These are phyloP conservation scores for Cepaea hortensis DNA, from an alignment of 2,888 invertebrate species.

Conservation along the genomic window DNA sequence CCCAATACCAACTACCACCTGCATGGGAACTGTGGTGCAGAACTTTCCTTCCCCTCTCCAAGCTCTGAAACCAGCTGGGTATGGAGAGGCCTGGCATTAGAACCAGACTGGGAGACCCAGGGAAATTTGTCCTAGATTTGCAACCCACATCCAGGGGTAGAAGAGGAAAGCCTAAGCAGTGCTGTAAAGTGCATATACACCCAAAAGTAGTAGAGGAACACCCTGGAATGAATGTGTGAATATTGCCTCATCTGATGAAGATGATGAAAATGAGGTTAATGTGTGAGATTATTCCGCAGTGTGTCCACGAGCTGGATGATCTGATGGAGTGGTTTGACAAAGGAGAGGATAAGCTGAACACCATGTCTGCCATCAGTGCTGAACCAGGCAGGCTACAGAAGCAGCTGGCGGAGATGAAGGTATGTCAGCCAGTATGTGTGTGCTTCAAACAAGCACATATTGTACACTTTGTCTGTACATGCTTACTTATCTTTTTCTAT, in stretches of 20 bases:
- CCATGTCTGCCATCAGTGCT: slow-evolving; percentile 91
- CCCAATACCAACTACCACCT: no score
- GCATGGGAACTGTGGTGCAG: no score
- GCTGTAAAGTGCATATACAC: no score
- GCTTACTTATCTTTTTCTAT: background rate
- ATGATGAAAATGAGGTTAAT: background rate
- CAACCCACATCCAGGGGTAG: no score
- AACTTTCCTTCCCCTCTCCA: no score
- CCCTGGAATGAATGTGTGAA: background rate
- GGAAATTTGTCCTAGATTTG: no score
- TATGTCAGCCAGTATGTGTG: slow-evolving; percentile 49
- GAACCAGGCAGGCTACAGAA: slow-evolving; percentile 90
- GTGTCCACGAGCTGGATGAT: slow-evolving; percentile 95
- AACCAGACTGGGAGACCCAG: no score
- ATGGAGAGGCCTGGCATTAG: no score
- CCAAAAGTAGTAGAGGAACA: background rate
- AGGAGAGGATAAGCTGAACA: slow-evolving; percentile 88
- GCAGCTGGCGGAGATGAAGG: slow-evolving; percentile 92
- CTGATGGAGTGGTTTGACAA: slow-evolving; percentile 97
- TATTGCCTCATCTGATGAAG: background rate
- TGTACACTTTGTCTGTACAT: background rate
- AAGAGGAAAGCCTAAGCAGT: no score
- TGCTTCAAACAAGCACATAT: background rate
- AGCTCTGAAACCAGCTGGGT: no score
- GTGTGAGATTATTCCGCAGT: slow-evolving; percentile 80